A percentile compares a stretch with the other conserved stretches of the same genome.
Evolutionary conservation across 2,888 invertebrate species (phyloP).

Genomic region (Pomacea canaliculata): DNA sequence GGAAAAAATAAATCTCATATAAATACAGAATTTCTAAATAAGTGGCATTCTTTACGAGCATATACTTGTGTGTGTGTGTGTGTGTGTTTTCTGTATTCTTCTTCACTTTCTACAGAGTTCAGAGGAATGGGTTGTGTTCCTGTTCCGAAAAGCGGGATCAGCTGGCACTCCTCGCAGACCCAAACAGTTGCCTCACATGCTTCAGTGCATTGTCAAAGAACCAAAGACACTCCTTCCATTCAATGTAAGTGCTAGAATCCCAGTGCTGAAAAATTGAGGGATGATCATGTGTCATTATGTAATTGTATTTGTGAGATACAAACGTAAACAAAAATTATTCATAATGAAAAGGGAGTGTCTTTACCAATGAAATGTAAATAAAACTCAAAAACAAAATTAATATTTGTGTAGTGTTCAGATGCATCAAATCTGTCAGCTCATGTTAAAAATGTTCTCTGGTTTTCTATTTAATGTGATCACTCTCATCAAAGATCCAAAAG

Average conservation of each 20-base stretch:
- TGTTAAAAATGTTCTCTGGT: too few species aligned
- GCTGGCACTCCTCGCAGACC: constrained; percentile 36
- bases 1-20: too few species aligned
- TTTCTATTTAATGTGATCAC: too few species aligned
- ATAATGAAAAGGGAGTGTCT: background rate
- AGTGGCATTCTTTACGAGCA: too few species aligned
- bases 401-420: too few species aligned
- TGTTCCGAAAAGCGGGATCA: constrained; percentile 49
- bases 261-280: background rate
- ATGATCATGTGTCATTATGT: background rate
- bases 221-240: constrained; percentile 49
- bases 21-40: too few species aligned
- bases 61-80: too few species aligned
- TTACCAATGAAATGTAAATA: background rate
- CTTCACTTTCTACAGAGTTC: constrained; percentile 42
- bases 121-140: constrained; percentile 55
- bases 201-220: constrained; percentile 56
- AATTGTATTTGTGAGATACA: background rate
- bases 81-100: too few species aligned
- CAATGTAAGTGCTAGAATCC: constrained; percentile 37
- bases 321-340: background rate
- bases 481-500: background rate
- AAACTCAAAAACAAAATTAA: background rate
- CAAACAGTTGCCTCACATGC: constrained; percentile 46
- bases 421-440: too few species aligned